A percentile compares a stretch with the other conserved stretches of the same genome.
phyloP scores from a whole-genome alignment of 1,140 invertebrate species.

The Drosophila albomicans region DNA sequence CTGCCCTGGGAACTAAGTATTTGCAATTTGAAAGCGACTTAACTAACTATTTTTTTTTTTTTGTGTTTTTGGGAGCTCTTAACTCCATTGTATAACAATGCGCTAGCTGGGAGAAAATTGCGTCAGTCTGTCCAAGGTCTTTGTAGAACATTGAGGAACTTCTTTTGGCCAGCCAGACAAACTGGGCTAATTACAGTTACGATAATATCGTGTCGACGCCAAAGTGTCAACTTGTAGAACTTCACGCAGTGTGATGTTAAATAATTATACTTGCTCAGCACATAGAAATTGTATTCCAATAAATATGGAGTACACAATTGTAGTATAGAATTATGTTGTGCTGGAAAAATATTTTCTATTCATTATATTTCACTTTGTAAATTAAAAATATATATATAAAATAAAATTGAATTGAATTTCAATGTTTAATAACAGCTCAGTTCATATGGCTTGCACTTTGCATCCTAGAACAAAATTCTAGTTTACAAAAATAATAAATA shows the following conservation, averaged over 20 bases:
- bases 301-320: too few species aligned
- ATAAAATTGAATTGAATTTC: too few species aligned
- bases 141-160: slow-evolving; percentile 10
- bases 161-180: background rate
- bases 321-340: too few species aligned
- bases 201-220: background rate
- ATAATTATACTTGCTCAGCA: too few species aligned
- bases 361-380: too few species aligned
- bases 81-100: slow-evolving; percentile 27
- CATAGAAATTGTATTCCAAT: too few species aligned
- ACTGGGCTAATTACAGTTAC: slow-evolving; percentile 3
- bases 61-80: background rate
- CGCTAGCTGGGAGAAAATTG: slow-evolving; percentile 43
- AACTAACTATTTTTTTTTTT: slow-evolving; percentile 13
- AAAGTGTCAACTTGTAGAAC: slow-evolving; percentile 5
- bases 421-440: too few species aligned
- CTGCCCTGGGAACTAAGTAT: slow-evolving; percentile 71
- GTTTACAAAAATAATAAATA: too few species aligned
- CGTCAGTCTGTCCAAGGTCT: slow-evolving; percentile 29
- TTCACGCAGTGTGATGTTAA: background rate
- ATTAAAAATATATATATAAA: too few species aligned
- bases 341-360: too few species aligned
- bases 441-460: too few species aligned
- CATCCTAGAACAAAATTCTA: too few species aligned
- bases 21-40: slow-evolving; percentile 63